Evolutionary conservation across 2,113 vertebrate genomes (phyloP).

Genomic region (Mormyrus lacerda): DNA sequence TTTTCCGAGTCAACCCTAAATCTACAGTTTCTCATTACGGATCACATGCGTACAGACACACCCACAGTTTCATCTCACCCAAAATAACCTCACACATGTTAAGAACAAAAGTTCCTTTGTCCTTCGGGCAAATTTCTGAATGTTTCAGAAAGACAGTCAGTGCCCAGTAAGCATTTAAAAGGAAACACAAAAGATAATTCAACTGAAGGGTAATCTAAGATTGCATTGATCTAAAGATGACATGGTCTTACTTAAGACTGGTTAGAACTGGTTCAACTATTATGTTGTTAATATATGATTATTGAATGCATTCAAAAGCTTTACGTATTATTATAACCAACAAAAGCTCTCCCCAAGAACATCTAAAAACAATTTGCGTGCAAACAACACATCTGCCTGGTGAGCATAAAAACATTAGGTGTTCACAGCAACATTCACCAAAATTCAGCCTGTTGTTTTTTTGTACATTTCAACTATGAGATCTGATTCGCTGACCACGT

Average conservation of each 20-base stretch:
- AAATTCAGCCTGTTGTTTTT: background rate
- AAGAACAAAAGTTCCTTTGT: background rate
- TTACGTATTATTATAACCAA: background rate
- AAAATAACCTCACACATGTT: background rate
- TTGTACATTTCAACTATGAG: background rate
- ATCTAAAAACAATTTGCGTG: background rate
- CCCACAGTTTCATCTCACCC: background rate
- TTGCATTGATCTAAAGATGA: background rate
- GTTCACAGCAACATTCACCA: conserved; percentile 1
- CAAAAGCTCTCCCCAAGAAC: conserved; percentile 1
- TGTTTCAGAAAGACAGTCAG: background rate
- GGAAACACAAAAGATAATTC: background rate
- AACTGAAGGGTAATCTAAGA: background rate
- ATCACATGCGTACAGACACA: background rate
- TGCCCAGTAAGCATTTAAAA: background rate
- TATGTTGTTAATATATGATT: background rate
- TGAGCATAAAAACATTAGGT: background rate
- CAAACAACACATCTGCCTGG: background rate
- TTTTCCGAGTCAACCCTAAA: background rate
- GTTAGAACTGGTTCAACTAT: background rate
- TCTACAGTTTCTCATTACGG: background rate
- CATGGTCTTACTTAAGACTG: background rate
- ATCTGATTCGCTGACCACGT: background rate
- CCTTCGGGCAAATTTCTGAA: background rate
- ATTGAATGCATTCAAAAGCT: background rate